These are phyloP conservation scores for Hylomyscus alleni DNA, from an alignment of 2,797 vertebrate genomes.

Conservation along the genomic window DNA sequence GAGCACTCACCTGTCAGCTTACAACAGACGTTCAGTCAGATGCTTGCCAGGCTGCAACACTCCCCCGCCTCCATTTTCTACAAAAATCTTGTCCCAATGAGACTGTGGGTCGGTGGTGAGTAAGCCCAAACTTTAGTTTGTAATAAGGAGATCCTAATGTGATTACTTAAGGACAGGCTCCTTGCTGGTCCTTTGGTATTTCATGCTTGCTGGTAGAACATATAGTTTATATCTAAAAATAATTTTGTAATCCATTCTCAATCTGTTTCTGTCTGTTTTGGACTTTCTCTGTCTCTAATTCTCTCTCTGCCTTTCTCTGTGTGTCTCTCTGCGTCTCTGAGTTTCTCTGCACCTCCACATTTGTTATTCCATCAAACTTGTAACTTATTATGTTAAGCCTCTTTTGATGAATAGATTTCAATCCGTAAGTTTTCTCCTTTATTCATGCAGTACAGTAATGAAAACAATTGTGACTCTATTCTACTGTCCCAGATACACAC, in stretches of 20 bases:
- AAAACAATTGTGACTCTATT: background rate
- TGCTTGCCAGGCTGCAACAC: no score
- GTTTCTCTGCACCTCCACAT: background rate
- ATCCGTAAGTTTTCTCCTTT: no score
- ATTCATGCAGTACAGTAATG: background rate
- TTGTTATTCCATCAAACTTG: background rate
- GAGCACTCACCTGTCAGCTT: no score
- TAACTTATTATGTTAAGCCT: background rate
- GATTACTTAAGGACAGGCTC: no score
- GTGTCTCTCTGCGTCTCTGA: background rate
- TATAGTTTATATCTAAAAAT: background rate
- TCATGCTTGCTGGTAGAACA: no score
- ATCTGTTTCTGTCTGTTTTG: background rate
- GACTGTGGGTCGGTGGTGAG: no score
- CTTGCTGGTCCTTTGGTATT: no score
- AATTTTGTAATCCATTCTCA: background rate
- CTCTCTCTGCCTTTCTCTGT: background rate
- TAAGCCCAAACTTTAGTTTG: no score
- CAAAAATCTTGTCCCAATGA: no score
- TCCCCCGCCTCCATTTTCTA: no score
- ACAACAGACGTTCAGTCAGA: no score
- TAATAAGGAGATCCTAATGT: no score
- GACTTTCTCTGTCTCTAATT: background rate
- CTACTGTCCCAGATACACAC: background rate
- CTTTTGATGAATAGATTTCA: background rate